phyloP scores from a whole-genome alignment of 2,797 vertebrate species.

The Characodon lateralis region DNA sequence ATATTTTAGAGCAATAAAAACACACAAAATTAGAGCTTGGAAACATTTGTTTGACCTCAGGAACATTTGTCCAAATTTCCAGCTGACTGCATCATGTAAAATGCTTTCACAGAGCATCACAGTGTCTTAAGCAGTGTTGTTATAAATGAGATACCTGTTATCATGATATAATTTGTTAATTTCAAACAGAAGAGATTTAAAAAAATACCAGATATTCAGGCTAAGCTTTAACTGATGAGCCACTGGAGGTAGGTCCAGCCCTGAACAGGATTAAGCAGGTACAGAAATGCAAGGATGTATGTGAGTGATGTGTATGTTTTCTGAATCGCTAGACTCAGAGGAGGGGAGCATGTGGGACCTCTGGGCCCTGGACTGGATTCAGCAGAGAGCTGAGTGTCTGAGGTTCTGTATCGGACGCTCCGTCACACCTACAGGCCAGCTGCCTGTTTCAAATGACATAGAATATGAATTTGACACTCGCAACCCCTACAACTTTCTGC shows the following conservation, averaged over 20 bases:
- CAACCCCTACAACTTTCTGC: slow-evolving; percentile 95
- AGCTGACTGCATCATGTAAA: no score
- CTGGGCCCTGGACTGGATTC: slow-evolving; percentile 81
- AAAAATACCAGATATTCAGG: neutral
- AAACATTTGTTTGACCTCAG: neutral
- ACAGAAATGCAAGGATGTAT: neutral
- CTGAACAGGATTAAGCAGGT: neutral
- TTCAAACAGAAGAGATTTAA: no score
- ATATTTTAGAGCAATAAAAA: neutral
- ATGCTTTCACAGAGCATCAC: no score
- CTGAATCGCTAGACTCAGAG: slow-evolving; percentile 65
- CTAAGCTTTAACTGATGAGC: no score
- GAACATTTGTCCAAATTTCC: no score
- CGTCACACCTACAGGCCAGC: slow-evolving; percentile 78
- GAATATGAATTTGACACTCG: slow-evolving; percentile 86
- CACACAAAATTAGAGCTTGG: no score
- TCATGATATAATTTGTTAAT: no score
- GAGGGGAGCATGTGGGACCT: slow-evolving; percentile 74
- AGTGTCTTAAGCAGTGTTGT: no score
- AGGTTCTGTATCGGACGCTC: slow-evolving; percentile 81
- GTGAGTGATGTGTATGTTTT: neutral
- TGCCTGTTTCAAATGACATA: slow-evolving; percentile 84
- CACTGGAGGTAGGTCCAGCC: neutral
- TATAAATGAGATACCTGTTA: no score
- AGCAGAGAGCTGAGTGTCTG: slow-evolving; percentile 88